Evolutionary conservation across 2,888 invertebrate species (phyloP).

Genomic region (Drosophila incognita): DNA sequence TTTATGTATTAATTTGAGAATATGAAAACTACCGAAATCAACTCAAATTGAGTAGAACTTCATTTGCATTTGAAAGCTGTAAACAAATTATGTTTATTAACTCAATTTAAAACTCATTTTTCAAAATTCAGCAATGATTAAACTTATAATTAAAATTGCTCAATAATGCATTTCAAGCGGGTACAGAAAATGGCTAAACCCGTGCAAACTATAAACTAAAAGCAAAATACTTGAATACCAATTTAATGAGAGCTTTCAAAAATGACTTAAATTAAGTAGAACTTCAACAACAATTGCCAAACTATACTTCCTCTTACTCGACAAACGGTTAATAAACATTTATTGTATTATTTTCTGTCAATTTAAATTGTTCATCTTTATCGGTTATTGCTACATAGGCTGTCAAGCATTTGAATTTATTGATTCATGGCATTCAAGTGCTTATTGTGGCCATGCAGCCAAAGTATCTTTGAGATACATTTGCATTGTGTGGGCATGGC

Average conservation of each 20-base stretch:
- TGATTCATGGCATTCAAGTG: neutral
- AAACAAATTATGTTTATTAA: neutral
- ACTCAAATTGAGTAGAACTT: neutral
- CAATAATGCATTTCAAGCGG: neutral
- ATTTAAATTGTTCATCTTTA: neutral
- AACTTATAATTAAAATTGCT: neutral
- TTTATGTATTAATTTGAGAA: neutral
- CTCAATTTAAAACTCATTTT: neutral
- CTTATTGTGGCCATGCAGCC: conserved; percentile 3
- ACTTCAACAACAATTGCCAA: neutral
- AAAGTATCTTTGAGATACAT: conserved; percentile 37
- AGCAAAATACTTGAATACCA: neutral
- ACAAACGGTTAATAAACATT: neutral
- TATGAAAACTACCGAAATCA: neutral
- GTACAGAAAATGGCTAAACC: neutral
- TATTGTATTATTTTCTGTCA: neutral
- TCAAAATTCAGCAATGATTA: neutral
- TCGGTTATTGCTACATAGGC: neutral
- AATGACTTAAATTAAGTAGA: neutral
- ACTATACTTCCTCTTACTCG: neutral
- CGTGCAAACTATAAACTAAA: neutral
- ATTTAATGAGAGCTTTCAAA: neutral
- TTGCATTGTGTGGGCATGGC: conserved; percentile 40
- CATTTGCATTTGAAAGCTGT: neutral
- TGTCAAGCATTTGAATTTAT: neutral